phyloP scores from a whole-genome alignment of 2,113 vertebrate genomes.

The Alces alces region DNA sequence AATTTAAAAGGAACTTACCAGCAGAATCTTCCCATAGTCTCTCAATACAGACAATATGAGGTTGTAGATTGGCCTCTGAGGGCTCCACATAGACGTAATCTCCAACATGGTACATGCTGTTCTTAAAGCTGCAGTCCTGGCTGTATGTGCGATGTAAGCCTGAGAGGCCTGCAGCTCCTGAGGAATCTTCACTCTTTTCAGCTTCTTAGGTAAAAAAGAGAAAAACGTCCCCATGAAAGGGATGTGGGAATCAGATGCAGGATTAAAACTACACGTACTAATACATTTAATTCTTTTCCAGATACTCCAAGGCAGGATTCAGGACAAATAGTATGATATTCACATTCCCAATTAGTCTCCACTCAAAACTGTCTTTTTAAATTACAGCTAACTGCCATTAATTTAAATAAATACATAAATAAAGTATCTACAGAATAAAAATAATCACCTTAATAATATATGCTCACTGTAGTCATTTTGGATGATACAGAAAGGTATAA shows the following conservation, averaged over 20 bases:
- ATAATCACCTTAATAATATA: neutral
- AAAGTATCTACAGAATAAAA: conserved; percentile 14
- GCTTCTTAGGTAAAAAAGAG: conserved; percentile 85
- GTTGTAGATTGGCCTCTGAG: conserved; percentile 92
- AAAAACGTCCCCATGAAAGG: conserved; percentile 9
- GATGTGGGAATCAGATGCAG: neutral
- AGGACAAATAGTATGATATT: neutral
- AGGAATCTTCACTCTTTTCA: conserved; percentile 94
- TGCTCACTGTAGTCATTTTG: neutral
- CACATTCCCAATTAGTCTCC: neutral
- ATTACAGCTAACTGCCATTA: neutral
- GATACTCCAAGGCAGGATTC: neutral
- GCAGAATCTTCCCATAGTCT: conserved; percentile 96
- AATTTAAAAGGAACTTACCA: conserved; percentile 81
- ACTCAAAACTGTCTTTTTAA: neutral
- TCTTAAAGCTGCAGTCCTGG: conserved; percentile 99
- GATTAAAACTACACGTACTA: neutral
- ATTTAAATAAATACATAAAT: neutral
- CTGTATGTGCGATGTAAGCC: conserved; percentile 94
- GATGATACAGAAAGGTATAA: neutral
- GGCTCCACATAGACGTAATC: conserved; percentile 99
- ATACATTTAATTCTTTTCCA: neutral
- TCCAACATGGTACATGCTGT: conserved; percentile 98
- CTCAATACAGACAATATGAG: conserved; percentile 98
- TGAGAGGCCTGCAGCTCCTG: conserved; percentile 87